phyloP scores from a whole-genome alignment of 2,888 invertebrate species.

The Acleris literana region DNA sequence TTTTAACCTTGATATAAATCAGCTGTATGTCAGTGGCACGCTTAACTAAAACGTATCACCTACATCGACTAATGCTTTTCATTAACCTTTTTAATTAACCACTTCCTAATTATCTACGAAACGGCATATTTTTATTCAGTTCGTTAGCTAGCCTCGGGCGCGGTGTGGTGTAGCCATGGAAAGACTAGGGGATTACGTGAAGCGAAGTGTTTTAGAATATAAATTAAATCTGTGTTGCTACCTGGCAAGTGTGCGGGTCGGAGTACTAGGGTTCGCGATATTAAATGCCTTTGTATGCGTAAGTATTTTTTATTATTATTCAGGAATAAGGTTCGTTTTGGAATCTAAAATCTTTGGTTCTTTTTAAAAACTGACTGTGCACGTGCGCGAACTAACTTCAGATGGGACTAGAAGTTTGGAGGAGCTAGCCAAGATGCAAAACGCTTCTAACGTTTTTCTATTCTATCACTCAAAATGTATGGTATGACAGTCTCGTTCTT shows the following conservation, averaged over 20 bases:
- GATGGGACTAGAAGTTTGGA: too few species aligned
- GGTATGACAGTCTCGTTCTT: too few species aligned
- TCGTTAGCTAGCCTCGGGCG: neutral
- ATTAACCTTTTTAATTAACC: constrained; percentile 59
- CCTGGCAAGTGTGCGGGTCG: constrained; percentile 58
- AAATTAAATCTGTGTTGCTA: constrained; percentile 64
- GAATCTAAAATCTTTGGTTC: too few species aligned
- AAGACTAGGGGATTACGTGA: constrained; percentile 53
- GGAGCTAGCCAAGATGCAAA: too few species aligned
- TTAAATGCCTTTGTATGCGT: constrained; percentile 60
- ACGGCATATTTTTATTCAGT: constrained; percentile 28
- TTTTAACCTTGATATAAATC: too few species aligned
- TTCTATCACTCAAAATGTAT: too few species aligned
- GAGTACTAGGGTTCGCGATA: constrained; percentile 59
- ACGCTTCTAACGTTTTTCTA: too few species aligned
- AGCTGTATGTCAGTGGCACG: neutral
- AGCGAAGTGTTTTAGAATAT: constrained; percentile 53
- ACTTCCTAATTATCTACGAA: constrained; percentile 65
- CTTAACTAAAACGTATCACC: constrained; percentile 37
- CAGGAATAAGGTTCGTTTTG: too few species aligned
- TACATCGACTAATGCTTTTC: constrained; percentile 44
- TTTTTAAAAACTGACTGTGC: too few species aligned
- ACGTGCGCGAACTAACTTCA: too few species aligned
- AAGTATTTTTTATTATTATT: constrained; percentile 42
- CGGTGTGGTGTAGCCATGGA: constrained; percentile 50